Conservation (phyloP, 2,888 invertebrate species). For the Agapostemon virescens region DNA sequence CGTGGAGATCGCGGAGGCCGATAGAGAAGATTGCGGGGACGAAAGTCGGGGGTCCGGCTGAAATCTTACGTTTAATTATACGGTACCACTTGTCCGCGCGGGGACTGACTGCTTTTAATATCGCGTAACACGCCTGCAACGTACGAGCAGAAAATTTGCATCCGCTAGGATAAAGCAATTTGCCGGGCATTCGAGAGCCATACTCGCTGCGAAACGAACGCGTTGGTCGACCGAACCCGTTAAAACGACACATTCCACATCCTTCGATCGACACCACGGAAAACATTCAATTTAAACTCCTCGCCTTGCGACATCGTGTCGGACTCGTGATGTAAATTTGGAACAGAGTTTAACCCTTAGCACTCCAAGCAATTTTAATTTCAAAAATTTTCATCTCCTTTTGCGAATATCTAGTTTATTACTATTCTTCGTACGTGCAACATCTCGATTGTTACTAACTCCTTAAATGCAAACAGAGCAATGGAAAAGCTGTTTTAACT, state of each 20-base stretch:
- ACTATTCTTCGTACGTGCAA: no score
- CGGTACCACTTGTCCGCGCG: slow-evolving; percentile 7
- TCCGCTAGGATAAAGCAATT: background rate
- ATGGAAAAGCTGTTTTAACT: no score
- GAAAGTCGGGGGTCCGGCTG: background rate
- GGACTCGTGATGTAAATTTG: no score
- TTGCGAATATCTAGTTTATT: no score
- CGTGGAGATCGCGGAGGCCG: background rate
- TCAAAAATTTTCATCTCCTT: no score
- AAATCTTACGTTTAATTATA: slow-evolving; percentile 31
- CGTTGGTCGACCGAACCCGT: background rate
- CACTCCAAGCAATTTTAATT: no score
- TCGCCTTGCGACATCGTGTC: no score
- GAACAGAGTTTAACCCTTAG: no score
- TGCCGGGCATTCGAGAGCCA: background rate
- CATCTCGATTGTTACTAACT: no score
- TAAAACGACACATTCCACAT: background rate
- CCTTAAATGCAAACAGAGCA: no score
- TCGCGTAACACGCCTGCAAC: background rate
- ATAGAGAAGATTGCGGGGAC: slow-evolving; percentile 23
- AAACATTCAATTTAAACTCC: no score
- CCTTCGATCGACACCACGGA: background rate
- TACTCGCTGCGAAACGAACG: background rate
- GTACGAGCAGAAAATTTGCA: slow-evolving; percentile 4
- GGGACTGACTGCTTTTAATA: slow-evolving; percentile 18